Evolutionary conservation across 2,888 invertebrate genomes (phyloP).

Genomic region (Spatulosminthurus flaviceps): DNA sequence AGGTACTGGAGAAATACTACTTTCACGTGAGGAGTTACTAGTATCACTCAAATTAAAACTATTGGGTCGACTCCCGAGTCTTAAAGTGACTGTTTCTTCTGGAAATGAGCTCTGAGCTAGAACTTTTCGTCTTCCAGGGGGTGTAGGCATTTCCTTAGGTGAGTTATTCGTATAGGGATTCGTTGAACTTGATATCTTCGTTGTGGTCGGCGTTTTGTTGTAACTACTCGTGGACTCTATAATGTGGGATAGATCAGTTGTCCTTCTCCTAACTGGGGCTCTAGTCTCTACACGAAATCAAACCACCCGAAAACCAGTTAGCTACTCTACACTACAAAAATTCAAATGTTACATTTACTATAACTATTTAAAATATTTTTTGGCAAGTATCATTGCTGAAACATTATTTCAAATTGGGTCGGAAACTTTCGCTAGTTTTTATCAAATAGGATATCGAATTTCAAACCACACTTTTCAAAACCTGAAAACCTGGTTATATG

Average conservation of each 20-base stretch:
- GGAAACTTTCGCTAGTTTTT: too few relatives aligned
- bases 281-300: constrained; percentile 40
- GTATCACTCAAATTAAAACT: constrained; percentile 53
- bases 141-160: constrained; percentile 28
- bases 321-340: neutral
- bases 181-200: neutral
- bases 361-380: too few relatives aligned
- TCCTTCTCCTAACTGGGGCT: constrained; percentile 56
- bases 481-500: too few relatives aligned
- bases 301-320: neutral
- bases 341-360: too few relatives aligned
- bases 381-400: too few relatives aligned
- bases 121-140: constrained; percentile 42
- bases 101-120: neutral
- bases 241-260: constrained; percentile 60
- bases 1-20: constrained; percentile 43
- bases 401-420: too few relatives aligned
- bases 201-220: neutral
- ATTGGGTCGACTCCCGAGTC: constrained; percentile 54
- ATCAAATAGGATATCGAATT: too few relatives aligned
- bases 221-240: constrained; percentile 38
- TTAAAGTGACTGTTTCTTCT: constrained; percentile 56
- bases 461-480: too few relatives aligned
- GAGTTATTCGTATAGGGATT: neutral
- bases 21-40: constrained; percentile 33